A percentile compares a stretch with the other conserved stretches of the same genome.
phyloP scores from a whole-genome alignment of 2,113 vertebrate genomes.

The Vanacampus margaritifer region DNA sequence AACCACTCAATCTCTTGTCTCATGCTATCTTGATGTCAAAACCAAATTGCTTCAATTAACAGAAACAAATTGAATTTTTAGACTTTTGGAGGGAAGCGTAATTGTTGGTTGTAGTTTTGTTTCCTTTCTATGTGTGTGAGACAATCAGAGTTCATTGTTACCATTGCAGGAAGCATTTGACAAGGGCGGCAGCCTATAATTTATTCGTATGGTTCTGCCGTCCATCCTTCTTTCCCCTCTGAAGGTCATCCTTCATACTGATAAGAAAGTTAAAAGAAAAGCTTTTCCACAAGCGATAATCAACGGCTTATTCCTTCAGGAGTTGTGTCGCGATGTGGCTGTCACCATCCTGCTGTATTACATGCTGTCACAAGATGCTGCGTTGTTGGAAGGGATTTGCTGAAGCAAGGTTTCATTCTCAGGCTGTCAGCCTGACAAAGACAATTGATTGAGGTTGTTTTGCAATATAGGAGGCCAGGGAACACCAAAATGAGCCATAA shows the following conservation, averaged over 20 bases:
- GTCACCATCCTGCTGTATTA: constrained; percentile 17
- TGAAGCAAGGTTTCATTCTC: constrained; percentile 34
- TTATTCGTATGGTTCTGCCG: constrained; percentile 56
- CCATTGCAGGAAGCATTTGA: constrained; percentile 51
- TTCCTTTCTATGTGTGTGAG: constrained; percentile 18
- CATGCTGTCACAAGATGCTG: constrained; percentile 30
- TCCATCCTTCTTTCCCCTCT: constrained; percentile 24
- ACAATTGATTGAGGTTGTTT: constrained; percentile 45
- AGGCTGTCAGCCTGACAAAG: constrained; percentile 29
- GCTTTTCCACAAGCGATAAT: constrained; percentile 50
- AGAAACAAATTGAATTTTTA: neutral
- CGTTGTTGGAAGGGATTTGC: constrained; percentile 28
- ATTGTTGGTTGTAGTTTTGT: constrained; percentile 4
- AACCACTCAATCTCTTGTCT: too few relatives aligned
- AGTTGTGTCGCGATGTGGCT: constrained; percentile 37
- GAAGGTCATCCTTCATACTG: constrained; percentile 57
- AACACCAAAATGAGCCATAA: constrained; percentile 32
- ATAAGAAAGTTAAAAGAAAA: constrained; percentile 54
- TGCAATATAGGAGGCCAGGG: constrained; percentile 13
- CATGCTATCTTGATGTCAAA: neutral
- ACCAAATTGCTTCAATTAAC: neutral
- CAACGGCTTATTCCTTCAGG: constrained; percentile 52
- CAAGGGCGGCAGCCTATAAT: constrained; percentile 53
- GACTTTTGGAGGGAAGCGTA: neutral
- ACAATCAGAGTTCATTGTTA: constrained; percentile 31